These are phyloP conservation scores for Lordiphosa clarofinis DNA, from an alignment of 1,140 invertebrate genomes.

Conservation along the genomic window DNA sequence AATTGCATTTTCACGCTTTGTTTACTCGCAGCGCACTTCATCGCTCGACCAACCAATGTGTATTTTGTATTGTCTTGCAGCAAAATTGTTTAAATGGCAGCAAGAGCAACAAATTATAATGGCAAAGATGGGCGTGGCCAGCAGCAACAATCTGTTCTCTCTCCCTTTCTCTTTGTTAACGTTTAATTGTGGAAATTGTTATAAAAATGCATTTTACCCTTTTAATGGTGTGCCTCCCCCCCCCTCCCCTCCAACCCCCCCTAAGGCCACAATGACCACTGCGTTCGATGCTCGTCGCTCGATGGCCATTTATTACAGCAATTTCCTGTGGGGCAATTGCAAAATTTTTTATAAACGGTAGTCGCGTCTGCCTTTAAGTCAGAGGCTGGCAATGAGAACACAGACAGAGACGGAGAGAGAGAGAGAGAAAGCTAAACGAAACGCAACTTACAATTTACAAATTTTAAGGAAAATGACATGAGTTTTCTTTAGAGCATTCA, in stretches of 20 bases:
- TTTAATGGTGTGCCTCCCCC: slow-evolving; percentile 25
- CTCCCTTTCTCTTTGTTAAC: slow-evolving; percentile 12
- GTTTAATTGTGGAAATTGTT: slow-evolving; percentile 67
- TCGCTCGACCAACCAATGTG: background rate
- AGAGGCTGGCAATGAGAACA: background rate
- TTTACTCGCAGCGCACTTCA: slow-evolving; percentile 22
- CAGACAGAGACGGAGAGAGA: background rate
- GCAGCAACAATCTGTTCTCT: background rate
- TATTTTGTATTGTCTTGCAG: slow-evolving; percentile 36
- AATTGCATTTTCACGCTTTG: slow-evolving; percentile 71
- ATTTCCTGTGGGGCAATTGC: slow-evolving; percentile 70
- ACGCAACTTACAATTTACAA: background rate
- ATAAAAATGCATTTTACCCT: slow-evolving; percentile 65
- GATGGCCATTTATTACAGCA: slow-evolving; percentile 63
- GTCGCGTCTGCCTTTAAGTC: slow-evolving; percentile 36
- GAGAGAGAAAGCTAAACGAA: slow-evolving; percentile 5
- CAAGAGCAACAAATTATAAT: slow-evolving; percentile 37
- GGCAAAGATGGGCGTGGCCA: slow-evolving; percentile 49
- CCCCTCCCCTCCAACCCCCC: no score
- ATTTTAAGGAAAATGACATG: background rate
- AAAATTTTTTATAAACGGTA: slow-evolving; percentile 66
- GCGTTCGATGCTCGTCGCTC: slow-evolving; percentile 4
- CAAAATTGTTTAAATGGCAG: slow-evolving; percentile 31
- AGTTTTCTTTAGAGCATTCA: background rate
- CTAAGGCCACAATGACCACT: slow-evolving; percentile 7